These are phyloP conservation scores for Cantharis nigra DNA, from an alignment of 2,888 invertebrate genomes.

Conservation along the genomic window DNA sequence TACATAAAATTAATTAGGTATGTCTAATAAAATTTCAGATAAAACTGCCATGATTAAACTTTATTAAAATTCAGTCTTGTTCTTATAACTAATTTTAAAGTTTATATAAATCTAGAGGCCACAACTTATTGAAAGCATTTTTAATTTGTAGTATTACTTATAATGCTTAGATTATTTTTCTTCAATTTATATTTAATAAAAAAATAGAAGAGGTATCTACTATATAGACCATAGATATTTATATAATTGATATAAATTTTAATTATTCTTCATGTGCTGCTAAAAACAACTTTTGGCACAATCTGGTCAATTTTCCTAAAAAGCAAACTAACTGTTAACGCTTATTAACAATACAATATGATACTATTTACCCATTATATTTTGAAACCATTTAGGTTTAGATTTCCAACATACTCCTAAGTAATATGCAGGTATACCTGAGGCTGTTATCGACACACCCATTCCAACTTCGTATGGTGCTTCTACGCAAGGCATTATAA, in stretches of 20 bases:
- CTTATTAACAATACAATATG: neutral
- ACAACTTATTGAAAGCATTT: neutral
- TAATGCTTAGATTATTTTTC: neutral
- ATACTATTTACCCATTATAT: constrained; percentile 63
- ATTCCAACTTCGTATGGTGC: constrained; percentile 80
- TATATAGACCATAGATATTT: neutral
- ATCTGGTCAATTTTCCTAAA: constrained; percentile 65
- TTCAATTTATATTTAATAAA: neutral
- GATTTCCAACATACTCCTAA: constrained; percentile 70
- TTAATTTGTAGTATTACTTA: too few relatives aligned
- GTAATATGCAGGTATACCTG: constrained; percentile 83
- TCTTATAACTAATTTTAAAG: neutral
- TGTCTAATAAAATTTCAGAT: neutral
- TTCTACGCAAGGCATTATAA: constrained; percentile 78
- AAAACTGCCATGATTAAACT: neutral
- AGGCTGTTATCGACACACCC: constrained; percentile 77
- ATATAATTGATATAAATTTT: neutral
- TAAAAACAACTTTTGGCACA: constrained; percentile 74
- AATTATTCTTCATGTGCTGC: constrained; percentile 75
- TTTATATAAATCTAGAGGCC: neutral
- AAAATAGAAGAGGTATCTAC: neutral
- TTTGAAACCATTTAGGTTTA: constrained; percentile 66
- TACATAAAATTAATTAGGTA: neutral
- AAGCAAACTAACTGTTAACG: constrained; percentile 36
- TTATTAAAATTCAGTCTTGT: neutral